These are phyloP conservation scores for Actenoides lindsayi DNA, from an alignment of 2,113 vertebrate genomes.

Conservation along the genomic window DNA sequence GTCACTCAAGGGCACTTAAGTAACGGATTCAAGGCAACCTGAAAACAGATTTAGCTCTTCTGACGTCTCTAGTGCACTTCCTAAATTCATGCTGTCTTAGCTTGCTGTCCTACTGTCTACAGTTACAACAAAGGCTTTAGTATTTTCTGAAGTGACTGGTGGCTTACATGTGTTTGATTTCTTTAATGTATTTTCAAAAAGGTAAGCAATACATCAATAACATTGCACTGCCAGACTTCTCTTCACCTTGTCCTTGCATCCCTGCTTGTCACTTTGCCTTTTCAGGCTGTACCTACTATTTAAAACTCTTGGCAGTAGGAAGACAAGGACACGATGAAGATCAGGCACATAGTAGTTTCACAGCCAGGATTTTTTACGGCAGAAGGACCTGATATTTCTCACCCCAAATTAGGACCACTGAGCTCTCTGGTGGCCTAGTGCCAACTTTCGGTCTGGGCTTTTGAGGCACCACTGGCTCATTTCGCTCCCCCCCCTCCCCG, in stretches of 20 bases:
- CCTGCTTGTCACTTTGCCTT: background rate
- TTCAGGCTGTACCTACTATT: accelerated
- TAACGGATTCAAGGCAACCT: background rate
- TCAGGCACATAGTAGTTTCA: background rate
- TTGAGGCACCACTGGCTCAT: too few species aligned
- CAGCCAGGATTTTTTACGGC: background rate
- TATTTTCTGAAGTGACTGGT: background rate
- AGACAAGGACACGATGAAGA: background rate
- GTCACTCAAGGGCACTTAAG: accelerated
- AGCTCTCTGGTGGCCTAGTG: accelerated
- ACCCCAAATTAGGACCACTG: accelerated
- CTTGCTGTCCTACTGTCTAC: background rate
- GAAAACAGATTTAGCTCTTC: background rate
- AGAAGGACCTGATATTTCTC: background rate
- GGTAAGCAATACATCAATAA: background rate
- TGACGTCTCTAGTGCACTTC: background rate
- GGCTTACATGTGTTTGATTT: background rate
- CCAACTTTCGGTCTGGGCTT: background rate
- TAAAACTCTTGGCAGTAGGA: background rate
- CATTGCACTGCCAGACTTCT: background rate
- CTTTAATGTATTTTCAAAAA: background rate
- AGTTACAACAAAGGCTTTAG: background rate
- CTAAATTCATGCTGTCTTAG: background rate
- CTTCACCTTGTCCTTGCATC: background rate
- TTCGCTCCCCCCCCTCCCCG: background rate